phyloP scores from a whole-genome alignment of 2,888 invertebrate species.

The Nymphalis c-album region DNA sequence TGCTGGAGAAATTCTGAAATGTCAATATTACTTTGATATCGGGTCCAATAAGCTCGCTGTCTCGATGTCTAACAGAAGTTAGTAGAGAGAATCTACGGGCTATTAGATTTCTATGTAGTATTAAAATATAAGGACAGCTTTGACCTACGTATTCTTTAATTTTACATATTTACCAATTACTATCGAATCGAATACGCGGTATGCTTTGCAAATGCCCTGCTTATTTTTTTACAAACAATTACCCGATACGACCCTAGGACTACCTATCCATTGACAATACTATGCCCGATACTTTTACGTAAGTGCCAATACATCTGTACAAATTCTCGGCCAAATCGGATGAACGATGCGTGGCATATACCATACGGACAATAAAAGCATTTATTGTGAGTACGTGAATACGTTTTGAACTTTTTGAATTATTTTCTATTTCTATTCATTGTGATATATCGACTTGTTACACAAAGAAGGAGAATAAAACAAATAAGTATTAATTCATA shows the following conservation, averaged over 20 bases:
- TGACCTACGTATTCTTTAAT: neutral
- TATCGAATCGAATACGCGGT: no score
- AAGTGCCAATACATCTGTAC: no score
- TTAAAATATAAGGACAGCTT: neutral
- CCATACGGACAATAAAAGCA: no score
- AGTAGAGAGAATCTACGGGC: constrained; percentile 17
- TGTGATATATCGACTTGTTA: neutral
- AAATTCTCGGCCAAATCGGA: no score
- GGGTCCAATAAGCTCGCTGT: constrained; percentile 33
- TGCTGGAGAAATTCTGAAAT: constrained; percentile 32
- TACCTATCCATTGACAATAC: no score
- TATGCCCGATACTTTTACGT: no score
- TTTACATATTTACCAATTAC: neutral
- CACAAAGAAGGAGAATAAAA: neutral
- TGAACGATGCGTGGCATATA: no score
- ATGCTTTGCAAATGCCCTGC: no score
- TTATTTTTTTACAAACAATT: no score
- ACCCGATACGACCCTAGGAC: no score
- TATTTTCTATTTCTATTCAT: neutral
- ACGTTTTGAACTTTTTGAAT: no score
- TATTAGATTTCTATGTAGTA: constrained; percentile 21
- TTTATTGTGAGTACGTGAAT: no score
- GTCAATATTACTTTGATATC: constrained; percentile 32
- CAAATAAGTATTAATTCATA: neutral
- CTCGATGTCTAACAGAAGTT: constrained; percentile 26